Evolutionary conservation across 1,140 invertebrate species (phyloP).

Genomic region (Charaxes varanes): DNA sequence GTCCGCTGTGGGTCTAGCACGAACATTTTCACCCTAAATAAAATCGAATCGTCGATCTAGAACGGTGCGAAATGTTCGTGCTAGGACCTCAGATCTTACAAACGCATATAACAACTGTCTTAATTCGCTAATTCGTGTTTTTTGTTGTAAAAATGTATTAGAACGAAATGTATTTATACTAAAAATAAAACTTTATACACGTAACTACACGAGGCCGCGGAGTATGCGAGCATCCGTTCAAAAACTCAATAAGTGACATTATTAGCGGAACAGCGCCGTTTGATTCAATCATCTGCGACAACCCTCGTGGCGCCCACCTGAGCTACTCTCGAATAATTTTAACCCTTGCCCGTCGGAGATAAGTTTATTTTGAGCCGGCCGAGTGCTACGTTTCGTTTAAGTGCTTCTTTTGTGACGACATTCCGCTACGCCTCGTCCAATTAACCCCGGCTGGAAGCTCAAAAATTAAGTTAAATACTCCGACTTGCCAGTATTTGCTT

Average conservation of each 20-base stretch:
- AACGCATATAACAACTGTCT: too few relatives aligned
- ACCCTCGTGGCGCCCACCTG: constrained; percentile 52
- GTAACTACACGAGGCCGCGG: background rate
- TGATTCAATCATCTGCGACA: constrained; percentile 58
- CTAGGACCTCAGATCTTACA: too few relatives aligned
- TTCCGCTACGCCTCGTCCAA: constrained; percentile 58
- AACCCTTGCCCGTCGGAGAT: constrained; percentile 66
- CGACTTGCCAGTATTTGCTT: constrained; percentile 59
- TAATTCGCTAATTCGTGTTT: too few relatives aligned
- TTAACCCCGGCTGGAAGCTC: constrained; percentile 52
- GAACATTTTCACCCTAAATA: too few relatives aligned
- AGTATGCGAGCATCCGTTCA: constrained; percentile 33
- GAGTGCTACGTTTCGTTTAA: constrained; percentile 58
- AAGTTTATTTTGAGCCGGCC: constrained; percentile 70
- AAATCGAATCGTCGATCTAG: too few relatives aligned
- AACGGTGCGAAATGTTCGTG: too few relatives aligned
- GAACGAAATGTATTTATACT: too few relatives aligned
- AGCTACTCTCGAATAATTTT: constrained; percentile 61
- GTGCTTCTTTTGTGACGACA: constrained; percentile 70
- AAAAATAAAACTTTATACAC: background rate
- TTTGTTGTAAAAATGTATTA: too few relatives aligned
- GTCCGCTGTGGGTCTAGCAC: too few relatives aligned
- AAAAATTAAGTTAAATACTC: constrained; percentile 71
- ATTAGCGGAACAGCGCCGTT: constrained; percentile 53
- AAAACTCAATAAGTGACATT: constrained; percentile 63